These are phyloP conservation scores for Branchinecta lindahli DNA, from an alignment of 1,140 invertebrate species.

Conservation along the genomic window DNA sequence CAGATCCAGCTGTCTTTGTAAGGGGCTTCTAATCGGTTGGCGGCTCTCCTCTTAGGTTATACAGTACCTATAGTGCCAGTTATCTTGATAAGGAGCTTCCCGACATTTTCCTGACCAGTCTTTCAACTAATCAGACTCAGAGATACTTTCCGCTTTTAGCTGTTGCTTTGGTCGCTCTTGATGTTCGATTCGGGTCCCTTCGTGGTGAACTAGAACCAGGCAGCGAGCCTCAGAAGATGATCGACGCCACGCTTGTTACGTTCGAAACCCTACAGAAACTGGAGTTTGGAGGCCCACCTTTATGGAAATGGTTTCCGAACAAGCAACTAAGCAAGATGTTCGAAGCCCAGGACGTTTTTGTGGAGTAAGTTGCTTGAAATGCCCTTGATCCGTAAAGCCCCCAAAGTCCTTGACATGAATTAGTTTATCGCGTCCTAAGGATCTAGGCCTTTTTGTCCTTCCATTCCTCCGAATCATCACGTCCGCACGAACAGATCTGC, in stretches of 20 bases:
- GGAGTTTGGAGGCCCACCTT: conserved; percentile 30
- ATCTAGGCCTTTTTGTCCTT: too few relatives aligned
- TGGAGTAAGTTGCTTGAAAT: conserved; percentile 20
- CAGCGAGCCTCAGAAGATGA: conserved; percentile 17
- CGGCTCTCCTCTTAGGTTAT: too few relatives aligned
- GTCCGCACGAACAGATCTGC: too few relatives aligned
- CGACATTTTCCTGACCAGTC: conserved; percentile 1
- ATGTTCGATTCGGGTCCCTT: conserved; percentile 18
- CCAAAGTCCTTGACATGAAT: too few relatives aligned
- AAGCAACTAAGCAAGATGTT: conserved; percentile 8
- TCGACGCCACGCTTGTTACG: conserved; percentile 16
- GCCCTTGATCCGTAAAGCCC: conserved; percentile 12
- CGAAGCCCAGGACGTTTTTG: conserved; percentile 19
- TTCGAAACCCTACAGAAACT: conserved; percentile 16
- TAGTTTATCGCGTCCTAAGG: too few relatives aligned
- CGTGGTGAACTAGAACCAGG: conserved; percentile 14
- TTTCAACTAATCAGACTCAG: background rate
- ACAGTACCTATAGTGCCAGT: too few relatives aligned
- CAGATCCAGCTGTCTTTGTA: too few relatives aligned
- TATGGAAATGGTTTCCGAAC: conserved; percentile 14
- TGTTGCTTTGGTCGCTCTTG: conserved; percentile 17
- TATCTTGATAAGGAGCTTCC: background rate
- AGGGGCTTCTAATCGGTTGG: too few relatives aligned
- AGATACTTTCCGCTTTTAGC: conserved; percentile 9
- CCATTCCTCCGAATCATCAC: too few relatives aligned